These are phyloP conservation scores for Nysson spinosus DNA, from an alignment of 2,888 invertebrate genomes.

Conservation along the genomic window DNA sequence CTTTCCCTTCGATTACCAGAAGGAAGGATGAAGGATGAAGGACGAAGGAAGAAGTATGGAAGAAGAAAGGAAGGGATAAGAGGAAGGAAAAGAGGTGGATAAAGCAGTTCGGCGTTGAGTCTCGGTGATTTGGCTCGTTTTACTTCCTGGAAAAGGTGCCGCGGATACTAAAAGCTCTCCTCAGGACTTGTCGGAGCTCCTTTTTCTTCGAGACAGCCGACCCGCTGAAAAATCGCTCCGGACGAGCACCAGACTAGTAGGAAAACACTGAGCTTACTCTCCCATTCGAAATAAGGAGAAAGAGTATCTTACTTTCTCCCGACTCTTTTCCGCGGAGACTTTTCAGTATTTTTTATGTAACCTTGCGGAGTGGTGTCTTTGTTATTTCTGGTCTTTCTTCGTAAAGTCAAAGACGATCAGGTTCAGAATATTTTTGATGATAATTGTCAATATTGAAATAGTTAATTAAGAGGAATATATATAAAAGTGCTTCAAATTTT, in stretches of 20 bases:
- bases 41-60: slow-evolving; percentile 1
- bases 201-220: slow-evolving; percentile 25
- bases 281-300: slow-evolving; percentile 22
- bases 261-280: slow-evolving; percentile 27
- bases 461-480: too few species aligned
- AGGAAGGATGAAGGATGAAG: neutral
- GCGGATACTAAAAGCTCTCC: slow-evolving; percentile 39
- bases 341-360: too few species aligned
- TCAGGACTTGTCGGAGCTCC: slow-evolving; percentile 20
- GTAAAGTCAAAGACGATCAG: too few species aligned
- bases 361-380: too few species aligned
- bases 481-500: too few species aligned
- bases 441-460: too few species aligned
- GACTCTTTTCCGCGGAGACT: neutral
- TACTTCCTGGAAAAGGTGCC: slow-evolving; percentile 41
- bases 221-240: slow-evolving; percentile 42
- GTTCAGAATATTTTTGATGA: too few species aligned
- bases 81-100: slow-evolving; percentile 3
- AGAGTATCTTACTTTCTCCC: slow-evolving; percentile 8
- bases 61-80: neutral
- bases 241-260: slow-evolving; percentile 25
- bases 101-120: slow-evolving; percentile 16
- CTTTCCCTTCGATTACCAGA: slow-evolving; percentile 1
- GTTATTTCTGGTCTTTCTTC: too few species aligned
- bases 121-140: slow-evolving; percentile 42